Evolutionary conservation across 2,113 vertebrate species (phyloP).

Genomic region (Heloderma charlesbogerti): DNA sequence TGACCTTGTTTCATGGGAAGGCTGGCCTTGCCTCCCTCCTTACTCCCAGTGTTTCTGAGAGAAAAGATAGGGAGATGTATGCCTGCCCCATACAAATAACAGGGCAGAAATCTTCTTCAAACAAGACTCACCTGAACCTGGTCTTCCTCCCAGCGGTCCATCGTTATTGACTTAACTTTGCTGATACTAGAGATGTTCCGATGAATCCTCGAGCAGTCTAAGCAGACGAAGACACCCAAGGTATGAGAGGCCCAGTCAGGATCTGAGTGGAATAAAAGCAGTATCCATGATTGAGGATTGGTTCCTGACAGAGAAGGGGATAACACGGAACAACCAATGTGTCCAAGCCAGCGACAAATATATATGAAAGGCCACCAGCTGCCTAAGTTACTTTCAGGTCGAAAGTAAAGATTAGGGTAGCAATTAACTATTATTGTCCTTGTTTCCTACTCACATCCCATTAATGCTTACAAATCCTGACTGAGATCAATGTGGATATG

Average conservation of each 20-base stretch:
- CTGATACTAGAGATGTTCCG: conserved; percentile 86
- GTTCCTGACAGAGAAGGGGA: neutral
- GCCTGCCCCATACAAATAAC: neutral
- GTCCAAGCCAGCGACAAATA: neutral
- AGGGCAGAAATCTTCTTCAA: neutral
- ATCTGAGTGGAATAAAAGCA: conserved; percentile 68
- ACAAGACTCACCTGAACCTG: conserved; percentile 83
- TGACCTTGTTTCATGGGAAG: neutral
- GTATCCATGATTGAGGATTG: neutral
- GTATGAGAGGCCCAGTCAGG: conserved; percentile 89
- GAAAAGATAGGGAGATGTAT: neutral
- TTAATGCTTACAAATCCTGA: neutral
- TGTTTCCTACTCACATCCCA: too few relatives aligned
- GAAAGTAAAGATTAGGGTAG: neutral
- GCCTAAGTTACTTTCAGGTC: neutral
- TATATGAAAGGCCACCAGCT: neutral
- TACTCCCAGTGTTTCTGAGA: neutral
- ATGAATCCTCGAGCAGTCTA: conserved; percentile 86
- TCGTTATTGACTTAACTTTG: conserved; percentile 84
- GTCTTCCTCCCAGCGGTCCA: conserved; percentile 83
- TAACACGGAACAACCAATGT: neutral
- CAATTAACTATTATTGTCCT: neutral
- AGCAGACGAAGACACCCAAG: conserved; percentile 88
- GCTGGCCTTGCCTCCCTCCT: neutral
- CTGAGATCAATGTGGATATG: neutral